Evolutionary conservation across 1,140 invertebrate species (phyloP), one percentile per base, ranked within the genome.

Genomic region (Drosophila lacertosa): DNA sequence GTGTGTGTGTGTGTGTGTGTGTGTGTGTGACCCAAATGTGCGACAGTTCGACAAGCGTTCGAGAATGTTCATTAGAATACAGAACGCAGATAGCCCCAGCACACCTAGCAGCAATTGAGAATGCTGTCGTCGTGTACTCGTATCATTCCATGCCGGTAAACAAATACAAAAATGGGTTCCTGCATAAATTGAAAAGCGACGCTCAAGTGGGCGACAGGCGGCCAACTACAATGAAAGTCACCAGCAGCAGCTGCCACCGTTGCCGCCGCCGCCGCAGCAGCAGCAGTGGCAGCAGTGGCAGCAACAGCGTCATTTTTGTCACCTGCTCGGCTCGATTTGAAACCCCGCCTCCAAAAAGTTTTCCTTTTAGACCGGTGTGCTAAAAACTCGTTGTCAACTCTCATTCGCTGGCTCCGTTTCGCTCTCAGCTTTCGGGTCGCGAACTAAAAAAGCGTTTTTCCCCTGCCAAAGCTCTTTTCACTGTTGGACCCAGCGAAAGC

Each of bases 11-110:
- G n/a, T n/a, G n/a, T n/a, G n/a, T n/a, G n/a, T n/a, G n/a, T n/a
- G n/a, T n/a, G n/a, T n/a, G 20, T 42, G 57, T 86, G 82, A 86
- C 82, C 82, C 86, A 89, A 86, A 88, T 89, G 80, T 65, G 64
- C 77, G 77, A 74, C 77, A 70, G 73, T 70, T 70, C 69, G 82
- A 86, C 65, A 62, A 51, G 65, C 60, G 24, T 57, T 48, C 60
- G 64, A 78, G 75, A 50, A 66, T 26, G 74, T 82, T 88, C 77
- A 88, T 78, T 88, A 89, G 67, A 89, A 81, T 69, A 65, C 66
- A 42, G 45, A 40, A n/a, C 11, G 13, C 10, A 26, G 13, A 26
- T 5, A 10, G 4, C 22, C n/a, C 26, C 22, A 13, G 5, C 33
- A 37, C 11, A 45, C 20, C 13, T 24, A 4, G 1, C 20, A 20